Evolutionary conservation across 2,797 vertebrate species (phyloP), one percentile per base, ranked within the genome.

Genomic region (Hyperoplus immaculatus): DNA sequence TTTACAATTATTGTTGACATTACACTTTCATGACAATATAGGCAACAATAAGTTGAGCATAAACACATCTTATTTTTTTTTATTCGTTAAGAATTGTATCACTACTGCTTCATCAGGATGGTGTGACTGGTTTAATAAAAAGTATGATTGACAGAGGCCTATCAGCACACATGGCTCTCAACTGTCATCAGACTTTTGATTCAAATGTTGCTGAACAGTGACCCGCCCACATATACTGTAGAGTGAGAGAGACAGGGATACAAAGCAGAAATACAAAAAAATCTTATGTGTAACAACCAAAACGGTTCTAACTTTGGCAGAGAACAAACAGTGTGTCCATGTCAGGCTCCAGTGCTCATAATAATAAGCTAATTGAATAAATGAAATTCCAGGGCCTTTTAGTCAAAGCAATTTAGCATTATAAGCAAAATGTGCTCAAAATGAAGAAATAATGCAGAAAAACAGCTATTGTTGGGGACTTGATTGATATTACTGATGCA

Each of bases 251-350:
- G 68, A 10, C 13, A 13, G 29, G 54, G 6, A 54, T 13, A 55
- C 29, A 49, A 54, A 47, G 36, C 51, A 57, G 57, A 61, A 62
- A 62, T 43, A 12, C 36, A 50, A 29, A 75, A 54, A 70, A 47
- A 47, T 59, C 50, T 41, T 36, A 55, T n/a, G 64, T 56, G 38
- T 21, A 74, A 66, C 51, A 62, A 51, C 3, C 13, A 7, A 8
- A 29, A 15, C 43, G 14, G 11, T 9, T 68, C 21, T 29, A 6
- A 46, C 46, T 53, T 59, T 59, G 41, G 41, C 47, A 47, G 36
- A 42, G 29, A 29, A 29, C 29, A 66, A 58, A 50, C 42, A 11
- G 14, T 29, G 6, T 8, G 15, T 18, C 38, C 11, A 57, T 16
- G 3, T 55, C 43, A 54, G 50, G 63, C 18, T 53, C 5, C n/a